These are phyloP conservation scores for Triplophysa tibetana DNA, from an alignment of 2,113 vertebrate genomes.

Conservation along the genomic window DNA sequence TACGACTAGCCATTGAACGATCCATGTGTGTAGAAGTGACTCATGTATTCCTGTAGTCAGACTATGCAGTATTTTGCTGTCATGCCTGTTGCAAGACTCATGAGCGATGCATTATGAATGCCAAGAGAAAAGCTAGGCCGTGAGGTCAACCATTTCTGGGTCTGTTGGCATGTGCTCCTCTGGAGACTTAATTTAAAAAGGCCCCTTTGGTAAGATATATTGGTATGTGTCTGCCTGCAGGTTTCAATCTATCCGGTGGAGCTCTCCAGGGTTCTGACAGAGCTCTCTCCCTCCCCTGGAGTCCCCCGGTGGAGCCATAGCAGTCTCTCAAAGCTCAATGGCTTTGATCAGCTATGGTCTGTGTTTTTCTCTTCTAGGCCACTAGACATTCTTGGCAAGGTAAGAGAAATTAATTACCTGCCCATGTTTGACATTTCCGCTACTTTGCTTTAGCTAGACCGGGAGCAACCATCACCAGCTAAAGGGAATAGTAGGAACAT, in stretches of 20 bases:
- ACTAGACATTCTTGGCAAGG: slow-evolving; percentile 21
- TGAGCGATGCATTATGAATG: slow-evolving; percentile 16
- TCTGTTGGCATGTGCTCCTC: neutral
- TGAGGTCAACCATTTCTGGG: neutral
- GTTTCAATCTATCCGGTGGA: neutral
- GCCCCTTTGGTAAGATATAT: neutral
- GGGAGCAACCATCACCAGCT: neutral
- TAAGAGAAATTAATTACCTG: neutral
- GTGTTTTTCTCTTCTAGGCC: slow-evolving; percentile 1
- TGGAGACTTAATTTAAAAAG: slow-evolving; percentile 23
- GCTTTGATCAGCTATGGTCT: slow-evolving; percentile 5
- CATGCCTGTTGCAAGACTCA: neutral
- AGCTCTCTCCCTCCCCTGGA: slow-evolving; percentile 3
- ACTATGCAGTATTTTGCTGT: neutral
- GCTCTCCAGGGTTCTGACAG: slow-evolving; percentile 27
- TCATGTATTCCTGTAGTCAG: slow-evolving; percentile 1
- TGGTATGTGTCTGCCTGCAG: neutral
- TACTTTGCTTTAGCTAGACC: slow-evolving; percentile 3
- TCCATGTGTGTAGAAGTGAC: neutral
- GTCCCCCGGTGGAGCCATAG: neutral
- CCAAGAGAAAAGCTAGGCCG: neutral
- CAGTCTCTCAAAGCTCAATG: neutral
- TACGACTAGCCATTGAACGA: neutral
- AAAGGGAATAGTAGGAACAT: neutral
- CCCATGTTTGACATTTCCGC: neutral